Evolutionary conservation across 2,113 vertebrate genomes (phyloP).

Genomic region (Amblyornis subalaris): DNA sequence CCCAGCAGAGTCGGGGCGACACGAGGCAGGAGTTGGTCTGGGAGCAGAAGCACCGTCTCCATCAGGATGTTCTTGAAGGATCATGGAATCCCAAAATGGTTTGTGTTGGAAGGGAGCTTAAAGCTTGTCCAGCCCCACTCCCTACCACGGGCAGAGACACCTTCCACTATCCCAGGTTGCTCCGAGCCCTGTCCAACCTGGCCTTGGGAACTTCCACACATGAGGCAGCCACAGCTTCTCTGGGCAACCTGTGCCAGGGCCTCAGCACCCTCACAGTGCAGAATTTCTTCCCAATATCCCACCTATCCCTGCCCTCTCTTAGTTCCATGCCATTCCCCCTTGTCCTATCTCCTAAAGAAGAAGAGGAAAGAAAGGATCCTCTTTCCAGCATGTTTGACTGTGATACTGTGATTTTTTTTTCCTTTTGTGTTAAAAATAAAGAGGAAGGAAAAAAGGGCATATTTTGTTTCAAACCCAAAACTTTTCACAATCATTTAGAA

Average conservation of each 20-base stretch:
- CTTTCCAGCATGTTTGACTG: not conserved
- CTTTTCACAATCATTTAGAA: not conserved
- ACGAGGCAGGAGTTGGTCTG: fast-evolving
- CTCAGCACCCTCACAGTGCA: fast-evolving
- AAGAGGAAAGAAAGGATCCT: not conserved
- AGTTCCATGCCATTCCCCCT: not conserved
- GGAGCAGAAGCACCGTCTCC: not conserved
- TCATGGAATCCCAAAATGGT: not conserved
- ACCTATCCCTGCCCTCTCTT: not conserved
- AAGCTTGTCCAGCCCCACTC: fast-evolving
- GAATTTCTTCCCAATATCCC: not conserved
- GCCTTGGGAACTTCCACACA: not conserved
- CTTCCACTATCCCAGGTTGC: fast-evolving
- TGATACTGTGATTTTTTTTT: not conserved
- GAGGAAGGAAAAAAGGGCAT: not conserved
- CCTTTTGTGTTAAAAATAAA: not conserved
- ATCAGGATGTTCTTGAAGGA: not conserved
- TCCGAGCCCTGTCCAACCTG: fast-evolving
- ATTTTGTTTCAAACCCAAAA: not conserved
- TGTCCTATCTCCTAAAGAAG: not conserved
- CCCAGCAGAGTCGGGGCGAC: not conserved
- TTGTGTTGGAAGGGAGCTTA: not conserved
- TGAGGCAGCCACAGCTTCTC: not conserved
- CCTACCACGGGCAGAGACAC: not conserved
- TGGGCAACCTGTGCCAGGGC: not conserved